Evolutionary conservation across 2,888 invertebrate genomes (phyloP), one percentile per base, ranked within the genome.

Genomic region (Agelastica alni): DNA sequence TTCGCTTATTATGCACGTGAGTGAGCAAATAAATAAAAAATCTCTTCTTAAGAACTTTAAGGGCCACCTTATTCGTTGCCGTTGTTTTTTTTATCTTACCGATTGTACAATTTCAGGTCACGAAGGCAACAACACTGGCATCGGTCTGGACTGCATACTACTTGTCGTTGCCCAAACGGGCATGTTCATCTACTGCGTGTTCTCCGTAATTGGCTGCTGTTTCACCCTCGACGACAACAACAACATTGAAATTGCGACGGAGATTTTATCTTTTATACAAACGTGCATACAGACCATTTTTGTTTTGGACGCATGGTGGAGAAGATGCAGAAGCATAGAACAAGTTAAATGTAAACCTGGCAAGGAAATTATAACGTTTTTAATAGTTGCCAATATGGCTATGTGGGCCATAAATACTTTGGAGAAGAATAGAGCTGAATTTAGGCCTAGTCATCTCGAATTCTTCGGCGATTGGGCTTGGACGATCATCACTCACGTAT

Each of bases 381-480:
- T 94, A 7, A 79, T 91, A 18, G 71, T 91, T 2, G 86, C 88
- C 12, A 91, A 91, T 70, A 85, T 93, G 77, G 91, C 93, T 12
- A 86, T 92, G 80, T 91, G 91, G 91, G 86, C 89, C 20, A 87
- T 94, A 39, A 92, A 92, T 71, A 89, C 91, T 0, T 79, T 93
- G 45, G 91, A 93, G 70, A 87, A 92, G 76, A 89, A 89, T 61
- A 82, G 91, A 2, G 89, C 93, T 0, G 88, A 90, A 58, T 91
- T 91, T 59, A 82, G 92, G 43, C 89, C 91, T 5, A 86, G 90
- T 9, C 93, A 93, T 70, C 78, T 91, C 9, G 77, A 85, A 44
- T 92, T 93, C 76, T 93, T 89, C 71, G 92, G 92, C 0, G 83
- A 88, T 1, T 92, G 92, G 91, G 90, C 90, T 2, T 94, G 93